phyloP scores from a whole-genome alignment of 2,113 vertebrate genomes.

The Trematocara marginatum region DNA sequence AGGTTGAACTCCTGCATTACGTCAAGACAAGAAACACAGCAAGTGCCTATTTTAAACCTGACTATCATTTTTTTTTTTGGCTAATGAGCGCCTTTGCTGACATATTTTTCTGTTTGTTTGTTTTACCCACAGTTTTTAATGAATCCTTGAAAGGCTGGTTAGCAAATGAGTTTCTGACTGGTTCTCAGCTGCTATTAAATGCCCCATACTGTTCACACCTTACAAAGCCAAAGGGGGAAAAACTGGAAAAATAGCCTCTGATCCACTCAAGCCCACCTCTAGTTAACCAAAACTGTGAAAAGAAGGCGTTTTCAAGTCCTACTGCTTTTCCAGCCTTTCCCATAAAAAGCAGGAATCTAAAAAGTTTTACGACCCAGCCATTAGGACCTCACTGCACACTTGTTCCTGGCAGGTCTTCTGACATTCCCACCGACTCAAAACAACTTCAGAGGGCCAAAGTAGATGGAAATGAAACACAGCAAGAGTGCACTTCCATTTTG shows the following conservation, averaged over 20 bases:
- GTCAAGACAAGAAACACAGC: background rate
- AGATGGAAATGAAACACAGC: background rate
- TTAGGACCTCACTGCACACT: slow-evolving; percentile 50
- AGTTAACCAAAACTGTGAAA: slow-evolving; percentile 60
- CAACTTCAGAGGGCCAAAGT: slow-evolving; percentile 7
- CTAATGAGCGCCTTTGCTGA: background rate
- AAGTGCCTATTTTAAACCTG: background rate
- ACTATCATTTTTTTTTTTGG: background rate
- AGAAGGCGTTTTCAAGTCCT: slow-evolving; percentile 42
- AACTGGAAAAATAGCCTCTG: slow-evolving; percentile 36
- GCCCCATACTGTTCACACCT: slow-evolving; percentile 30
- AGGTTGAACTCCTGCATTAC: slow-evolving; percentile 13
- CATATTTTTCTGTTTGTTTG: background rate
- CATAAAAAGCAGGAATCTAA: slow-evolving; percentile 65
- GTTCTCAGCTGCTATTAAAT: background rate
- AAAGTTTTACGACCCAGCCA: slow-evolving; percentile 57
- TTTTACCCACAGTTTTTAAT: background rate
- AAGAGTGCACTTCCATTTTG: background rate
- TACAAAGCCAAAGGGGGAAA: slow-evolving; percentile 1
- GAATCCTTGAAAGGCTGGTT: background rate
- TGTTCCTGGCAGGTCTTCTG: slow-evolving; percentile 55
- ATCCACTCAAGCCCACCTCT: slow-evolving; percentile 48
- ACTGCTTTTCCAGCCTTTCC: slow-evolving; percentile 46
- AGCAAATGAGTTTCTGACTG: background rate
- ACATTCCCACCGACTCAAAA: slow-evolving; percentile 4